Base-by-base conservation (phyloP, 2,797 vertebrate genomes). In the Epinephelus awoara region DNA sequence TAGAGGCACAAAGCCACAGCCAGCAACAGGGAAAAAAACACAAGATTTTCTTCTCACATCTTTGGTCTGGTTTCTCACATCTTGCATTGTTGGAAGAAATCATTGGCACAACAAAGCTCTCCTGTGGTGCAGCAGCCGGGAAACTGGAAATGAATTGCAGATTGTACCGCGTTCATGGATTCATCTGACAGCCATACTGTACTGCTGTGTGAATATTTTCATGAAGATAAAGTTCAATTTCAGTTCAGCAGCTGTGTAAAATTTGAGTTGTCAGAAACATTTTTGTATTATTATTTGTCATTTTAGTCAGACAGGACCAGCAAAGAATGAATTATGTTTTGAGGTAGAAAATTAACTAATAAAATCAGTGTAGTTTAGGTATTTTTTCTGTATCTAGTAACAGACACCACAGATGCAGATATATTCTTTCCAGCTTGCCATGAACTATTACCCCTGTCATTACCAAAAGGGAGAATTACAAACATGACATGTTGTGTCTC, bases 151-250 rank as follows among this genome's bases (percentile, higher is more conserved):
- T 74, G 57, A 80, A 70, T 64, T 59, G 50, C 70, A 82, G 49
- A 89, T 79, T 82, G 59, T 68, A 72, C 69, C 71, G 70, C 25
- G n/a, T 67, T 70, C 40, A 75, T 44, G 79, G 27, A 82, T 74
- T 72, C n/a, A 56, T 74, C 56, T 81, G 85, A 88, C 79, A 85
- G 77, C 54, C 46, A 57, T 29, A 63, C 56, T 73, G 54, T 51
- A 69, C 59, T 66, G 67, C 44, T 72, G 68, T 34, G 71, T 57
- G 62, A 77, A 38, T 57, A 67, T 67, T 63, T 85, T 79, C 6
- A 75, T 50, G 38, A 55, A 47, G 72, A 79, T 70, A 27, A 75
- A 88, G 90, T 90, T 90, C 67, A 91, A n/a, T 69, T 86, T 77
- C 55, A 70, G 82, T 69, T 84, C 80, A 87, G 67, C 66, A 74